Evolutionary conservation across 2,113 vertebrate species (phyloP).

Genomic region (Colossoma macropomum): DNA sequence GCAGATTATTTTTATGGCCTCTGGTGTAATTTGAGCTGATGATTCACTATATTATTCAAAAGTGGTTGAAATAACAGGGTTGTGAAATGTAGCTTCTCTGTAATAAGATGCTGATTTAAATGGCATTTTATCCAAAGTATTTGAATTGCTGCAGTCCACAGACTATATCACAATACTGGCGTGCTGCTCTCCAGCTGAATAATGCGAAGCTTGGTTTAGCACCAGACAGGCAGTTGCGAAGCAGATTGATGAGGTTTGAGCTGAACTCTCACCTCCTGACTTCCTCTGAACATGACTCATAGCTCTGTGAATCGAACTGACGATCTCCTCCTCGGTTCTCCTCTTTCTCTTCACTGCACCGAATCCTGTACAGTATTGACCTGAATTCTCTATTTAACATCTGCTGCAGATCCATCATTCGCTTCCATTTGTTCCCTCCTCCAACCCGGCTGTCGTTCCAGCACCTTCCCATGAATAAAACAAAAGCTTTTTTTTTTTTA

Average conservation of each 20-base stretch:
- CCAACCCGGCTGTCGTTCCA: constrained; percentile 8
- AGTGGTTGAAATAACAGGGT: constrained; percentile 26
- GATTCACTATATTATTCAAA: constrained; percentile 34
- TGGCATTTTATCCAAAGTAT: background rate
- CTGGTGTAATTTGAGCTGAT: constrained; percentile 53
- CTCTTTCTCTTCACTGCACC: constrained; percentile 37
- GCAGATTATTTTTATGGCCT: constrained; percentile 62
- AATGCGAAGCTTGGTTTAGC: background rate
- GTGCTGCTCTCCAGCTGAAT: background rate
- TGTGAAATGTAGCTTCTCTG: constrained; percentile 40
- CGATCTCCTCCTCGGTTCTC: background rate
- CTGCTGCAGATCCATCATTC: constrained; percentile 39
- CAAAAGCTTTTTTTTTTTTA: constrained; percentile 40
- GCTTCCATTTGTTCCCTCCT: constrained; percentile 19
- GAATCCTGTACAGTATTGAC: constrained; percentile 47
- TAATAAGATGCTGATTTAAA: constrained; percentile 28
- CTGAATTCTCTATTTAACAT: constrained; percentile 49
- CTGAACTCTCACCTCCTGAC: constrained; percentile 27
- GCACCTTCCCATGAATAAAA: constrained; percentile 65
- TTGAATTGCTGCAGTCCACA: constrained; percentile 6
- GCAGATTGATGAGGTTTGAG: constrained; percentile 11
- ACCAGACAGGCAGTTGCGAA: background rate
- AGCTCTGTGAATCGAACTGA: background rate
- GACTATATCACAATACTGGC: constrained; percentile 11
- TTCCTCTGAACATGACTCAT: constrained; percentile 18